Base-by-base conservation (phyloP, 2,797 vertebrate species). In the Vultur gryphus region DNA sequence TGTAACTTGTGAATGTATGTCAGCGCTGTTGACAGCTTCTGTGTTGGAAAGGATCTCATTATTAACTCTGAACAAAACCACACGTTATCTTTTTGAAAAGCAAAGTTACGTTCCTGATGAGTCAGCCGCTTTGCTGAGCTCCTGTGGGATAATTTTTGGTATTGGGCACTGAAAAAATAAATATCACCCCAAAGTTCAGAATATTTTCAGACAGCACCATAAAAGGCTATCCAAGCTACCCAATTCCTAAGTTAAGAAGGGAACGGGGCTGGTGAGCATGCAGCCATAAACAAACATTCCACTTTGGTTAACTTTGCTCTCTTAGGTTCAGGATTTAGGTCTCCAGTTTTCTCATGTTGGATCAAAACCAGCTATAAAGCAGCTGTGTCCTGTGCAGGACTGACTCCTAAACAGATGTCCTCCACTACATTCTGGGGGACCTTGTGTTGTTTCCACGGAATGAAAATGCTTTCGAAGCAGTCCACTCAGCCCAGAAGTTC, bases 191-290 rank as follows among this genome's bases (percentile, higher is more conserved):
- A 58, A 96, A 95, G 88, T 96, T 96, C 95, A 96, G 87, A 92
- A 79, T 90, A 95, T 96, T 94, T 97, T 94, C 79, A 95, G 92
- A 96, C 88, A 96, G 62, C 37, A 86, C 96, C 96, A 97, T 97
- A 97, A 97, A 97, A 97, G 97, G 96, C 76, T 92, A 89, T 90
- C 37, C 59, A 88, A 93, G 46, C 86, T 82, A 92, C 86, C 66
- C 94, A 70, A 31, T 87, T 92, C 76, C 70, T 89, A 95, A 95
- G 72, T 94, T 95, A 96, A 91, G 71, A 93, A 91, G 66, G 84
- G 92, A 97, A 90, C 2, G 0, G 39, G 76, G 41, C 84, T 89
- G 87, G 66, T 80, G 73, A 94, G n/a, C 4, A 1, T 2, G 1
- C 39, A 94, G 67, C 67, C 71, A 69, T 90, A 95, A 95, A 95